phyloP scores from a whole-genome alignment of 2,113 vertebrate species.

The Trachemys scripta region DNA sequence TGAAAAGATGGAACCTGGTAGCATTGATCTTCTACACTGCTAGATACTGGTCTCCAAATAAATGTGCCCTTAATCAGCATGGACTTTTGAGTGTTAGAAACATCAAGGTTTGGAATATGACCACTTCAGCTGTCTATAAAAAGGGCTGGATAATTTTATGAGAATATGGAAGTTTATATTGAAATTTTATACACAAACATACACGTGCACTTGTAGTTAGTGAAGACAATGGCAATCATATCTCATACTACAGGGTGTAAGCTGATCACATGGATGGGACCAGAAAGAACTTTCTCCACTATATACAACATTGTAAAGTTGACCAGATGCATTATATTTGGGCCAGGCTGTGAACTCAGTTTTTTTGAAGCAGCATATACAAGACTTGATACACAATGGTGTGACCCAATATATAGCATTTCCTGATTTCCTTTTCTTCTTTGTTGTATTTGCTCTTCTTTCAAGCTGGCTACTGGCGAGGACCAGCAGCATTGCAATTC shows the following conservation, averaged over 20 bases:
- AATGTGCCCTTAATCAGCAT: accelerated
- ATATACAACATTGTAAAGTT: too few species aligned
- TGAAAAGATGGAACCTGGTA: background rate
- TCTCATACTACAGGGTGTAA: background rate
- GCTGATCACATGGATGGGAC: background rate
- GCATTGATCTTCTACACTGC: background rate
- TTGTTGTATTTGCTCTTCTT: background rate
- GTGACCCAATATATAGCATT: background rate
- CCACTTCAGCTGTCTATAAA: background rate
- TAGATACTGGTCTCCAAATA: background rate
- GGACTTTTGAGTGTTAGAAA: background rate
- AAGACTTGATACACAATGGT: background rate
- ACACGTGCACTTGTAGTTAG: background rate
- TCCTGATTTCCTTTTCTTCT: background rate
- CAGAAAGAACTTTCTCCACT: background rate
- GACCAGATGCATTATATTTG: background rate
- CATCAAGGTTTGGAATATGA: background rate
- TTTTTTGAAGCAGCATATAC: background rate
- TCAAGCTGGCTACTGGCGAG: background rate
- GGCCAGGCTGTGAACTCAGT: background rate
- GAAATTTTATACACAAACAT: background rate
- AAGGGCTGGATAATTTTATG: background rate
- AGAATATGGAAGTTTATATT: background rate
- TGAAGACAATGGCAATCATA: background rate
- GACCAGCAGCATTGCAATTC: background rate